Percentiles rank a stretch among this genome's conserved stretches.
These are phyloP conservation scores for Heliornis fulica DNA, from an alignment of 2,113 vertebrate genomes.

Conservation along the genomic window DNA sequence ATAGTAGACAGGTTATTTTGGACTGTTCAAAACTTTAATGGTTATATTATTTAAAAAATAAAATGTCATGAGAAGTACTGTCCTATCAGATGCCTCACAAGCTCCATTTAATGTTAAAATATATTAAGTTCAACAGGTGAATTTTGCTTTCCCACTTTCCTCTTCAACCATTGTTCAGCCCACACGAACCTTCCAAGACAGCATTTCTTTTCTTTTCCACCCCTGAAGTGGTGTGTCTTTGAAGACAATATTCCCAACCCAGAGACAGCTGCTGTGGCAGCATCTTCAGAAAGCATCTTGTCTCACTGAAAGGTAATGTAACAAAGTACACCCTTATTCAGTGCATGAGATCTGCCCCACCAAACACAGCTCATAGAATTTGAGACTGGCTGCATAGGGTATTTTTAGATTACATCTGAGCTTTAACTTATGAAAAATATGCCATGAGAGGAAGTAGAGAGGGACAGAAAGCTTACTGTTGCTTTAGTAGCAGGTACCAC, in stretches of 20 bases:
- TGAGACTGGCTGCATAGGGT: neutral
- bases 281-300: neutral
- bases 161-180: neutral
- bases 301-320: neutral
- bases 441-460: neutral
- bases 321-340: neutral
- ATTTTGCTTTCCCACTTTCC: neutral
- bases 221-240: neutral
- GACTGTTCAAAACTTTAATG: neutral
- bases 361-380: neutral
- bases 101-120: neutral
- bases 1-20: neutral
- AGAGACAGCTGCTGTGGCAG: neutral
- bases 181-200: neutral
- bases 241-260: rapidly evolving
- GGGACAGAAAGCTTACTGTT: neutral
- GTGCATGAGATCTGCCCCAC: neutral
- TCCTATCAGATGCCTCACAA: neutral
- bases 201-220: neutral
- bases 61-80: neutral
- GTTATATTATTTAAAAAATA: neutral
- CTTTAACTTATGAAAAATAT: neutral
- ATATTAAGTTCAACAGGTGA: neutral
- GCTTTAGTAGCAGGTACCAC: neutral
- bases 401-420: neutral